These are phyloP conservation scores for Limnephilus lunatus DNA, from an alignment of 2,888 invertebrate species.

Conservation along the genomic window DNA sequence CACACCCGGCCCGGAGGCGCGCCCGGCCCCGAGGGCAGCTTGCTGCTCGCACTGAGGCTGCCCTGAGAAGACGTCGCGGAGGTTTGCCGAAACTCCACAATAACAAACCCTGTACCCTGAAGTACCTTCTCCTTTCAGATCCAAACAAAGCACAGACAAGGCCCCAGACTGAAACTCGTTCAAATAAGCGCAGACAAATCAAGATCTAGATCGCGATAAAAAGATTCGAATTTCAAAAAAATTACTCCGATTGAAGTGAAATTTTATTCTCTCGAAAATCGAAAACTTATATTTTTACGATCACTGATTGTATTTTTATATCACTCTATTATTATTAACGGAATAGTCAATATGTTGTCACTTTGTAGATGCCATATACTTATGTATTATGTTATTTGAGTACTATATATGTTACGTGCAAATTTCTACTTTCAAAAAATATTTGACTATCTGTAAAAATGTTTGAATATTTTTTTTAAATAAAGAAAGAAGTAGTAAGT, in stretches of 20 bases:
- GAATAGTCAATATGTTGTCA: background rate
- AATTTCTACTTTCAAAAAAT: background rate
- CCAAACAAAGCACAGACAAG: background rate
- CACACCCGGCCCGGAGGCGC: constrained; percentile 44
- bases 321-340: background rate
- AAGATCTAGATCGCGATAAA: background rate
- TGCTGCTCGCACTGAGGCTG: background rate
- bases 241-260: background rate
- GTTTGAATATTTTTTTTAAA: background rate
- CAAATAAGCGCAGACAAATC: constrained; percentile 7
- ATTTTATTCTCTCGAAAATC: background rate
- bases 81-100: constrained; percentile 16
- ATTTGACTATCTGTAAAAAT: background rate
- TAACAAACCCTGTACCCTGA: background rate
- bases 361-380: background rate
- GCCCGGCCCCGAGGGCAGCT: constrained; percentile 26
- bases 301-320: background rate
- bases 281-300: background rate
- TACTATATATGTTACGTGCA: background rate
- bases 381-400: background rate
- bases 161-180: constrained; percentile 1
- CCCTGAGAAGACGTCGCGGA: constrained; percentile 38
- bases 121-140: background rate
- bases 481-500: background rate
- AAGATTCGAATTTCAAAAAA: background rate